Evolutionary conservation across 2,888 invertebrate species (phyloP).

Genomic region (Fragum sueziense): DNA sequence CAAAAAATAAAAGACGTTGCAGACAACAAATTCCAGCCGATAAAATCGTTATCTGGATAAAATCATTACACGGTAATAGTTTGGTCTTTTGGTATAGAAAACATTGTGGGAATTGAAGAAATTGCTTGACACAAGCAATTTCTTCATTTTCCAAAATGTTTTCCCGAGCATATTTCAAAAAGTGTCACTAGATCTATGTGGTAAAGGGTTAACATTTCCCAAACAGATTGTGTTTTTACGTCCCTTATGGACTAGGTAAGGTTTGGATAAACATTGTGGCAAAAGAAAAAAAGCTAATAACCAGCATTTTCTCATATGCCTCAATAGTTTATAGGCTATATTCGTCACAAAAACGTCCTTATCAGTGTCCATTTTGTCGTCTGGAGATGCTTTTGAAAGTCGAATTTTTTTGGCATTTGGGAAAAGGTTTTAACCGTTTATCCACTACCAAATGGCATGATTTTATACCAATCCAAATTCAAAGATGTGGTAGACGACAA

Average conservation of each 20-base stretch:
- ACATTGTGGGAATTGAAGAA: constrained; percentile 8
- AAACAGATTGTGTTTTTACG: no score
- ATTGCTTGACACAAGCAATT: not conserved
- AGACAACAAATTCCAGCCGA: not conserved
- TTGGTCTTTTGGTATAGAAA: not conserved
- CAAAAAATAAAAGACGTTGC: not conserved
- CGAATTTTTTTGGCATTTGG: not conserved
- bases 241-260: no score
- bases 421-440: not conserved
- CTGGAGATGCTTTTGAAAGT: not conserved
- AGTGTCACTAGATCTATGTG: no score
- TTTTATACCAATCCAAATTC: not conserved
- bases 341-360: not conserved
- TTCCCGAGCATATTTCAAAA: no score
- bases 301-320: constrained; percentile 1
- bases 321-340: not conserved
- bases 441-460: not conserved
- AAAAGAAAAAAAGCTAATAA: no score
- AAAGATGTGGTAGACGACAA: no score
- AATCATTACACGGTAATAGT: not conserved
- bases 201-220: no score
- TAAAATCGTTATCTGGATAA: not conserved
- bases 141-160: no score
- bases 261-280: no score
- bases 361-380: no score